These are phyloP conservation scores for Ptychodera flava DNA, from an alignment of 35 echinoderm and acorn worm species.

Conservation along the genomic window DNA sequence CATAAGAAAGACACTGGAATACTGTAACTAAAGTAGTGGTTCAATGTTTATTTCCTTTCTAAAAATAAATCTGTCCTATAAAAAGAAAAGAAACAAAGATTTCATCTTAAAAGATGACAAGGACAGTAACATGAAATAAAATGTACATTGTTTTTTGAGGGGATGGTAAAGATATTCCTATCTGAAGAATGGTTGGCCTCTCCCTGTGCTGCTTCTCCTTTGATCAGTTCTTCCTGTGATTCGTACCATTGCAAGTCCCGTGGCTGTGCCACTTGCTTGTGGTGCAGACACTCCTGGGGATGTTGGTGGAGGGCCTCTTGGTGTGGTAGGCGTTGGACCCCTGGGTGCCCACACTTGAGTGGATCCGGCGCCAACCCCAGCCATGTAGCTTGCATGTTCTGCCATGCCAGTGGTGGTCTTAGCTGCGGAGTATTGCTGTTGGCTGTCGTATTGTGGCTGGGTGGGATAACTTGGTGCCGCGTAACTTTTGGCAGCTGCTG, in stretches of 20 bases:
- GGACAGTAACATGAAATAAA: too few species aligned
- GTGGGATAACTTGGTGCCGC: background rate
- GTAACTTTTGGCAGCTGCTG: background rate
- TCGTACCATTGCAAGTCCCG: slow-evolving; percentile 66
- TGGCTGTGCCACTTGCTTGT: background rate
- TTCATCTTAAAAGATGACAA: too few species aligned
- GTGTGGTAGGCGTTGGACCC: background rate
- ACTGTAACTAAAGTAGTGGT: too few species aligned
- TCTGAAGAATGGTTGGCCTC: background rate
- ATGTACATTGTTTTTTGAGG: too few species aligned
- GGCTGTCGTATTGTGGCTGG: background rate
- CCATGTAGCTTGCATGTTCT: background rate
- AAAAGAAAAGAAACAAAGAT: too few species aligned
- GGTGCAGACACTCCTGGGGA: background rate
- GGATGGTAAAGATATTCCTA: too few species aligned
- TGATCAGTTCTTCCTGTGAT: slow-evolving; percentile 47
- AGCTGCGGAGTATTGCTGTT: background rate
- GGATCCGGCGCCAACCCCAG: background rate
- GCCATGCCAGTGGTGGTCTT: too few species aligned
- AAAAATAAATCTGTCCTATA: too few species aligned
- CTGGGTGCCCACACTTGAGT: background rate
- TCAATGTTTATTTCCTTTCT: too few species aligned
- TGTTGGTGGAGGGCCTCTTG: background rate
- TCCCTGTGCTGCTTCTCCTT: background rate
- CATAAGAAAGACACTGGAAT: too few species aligned